Evolutionary conservation across 2,113 vertebrate genomes (phyloP).

Genomic region (Calyptommatus sinebrachiatus): DNA sequence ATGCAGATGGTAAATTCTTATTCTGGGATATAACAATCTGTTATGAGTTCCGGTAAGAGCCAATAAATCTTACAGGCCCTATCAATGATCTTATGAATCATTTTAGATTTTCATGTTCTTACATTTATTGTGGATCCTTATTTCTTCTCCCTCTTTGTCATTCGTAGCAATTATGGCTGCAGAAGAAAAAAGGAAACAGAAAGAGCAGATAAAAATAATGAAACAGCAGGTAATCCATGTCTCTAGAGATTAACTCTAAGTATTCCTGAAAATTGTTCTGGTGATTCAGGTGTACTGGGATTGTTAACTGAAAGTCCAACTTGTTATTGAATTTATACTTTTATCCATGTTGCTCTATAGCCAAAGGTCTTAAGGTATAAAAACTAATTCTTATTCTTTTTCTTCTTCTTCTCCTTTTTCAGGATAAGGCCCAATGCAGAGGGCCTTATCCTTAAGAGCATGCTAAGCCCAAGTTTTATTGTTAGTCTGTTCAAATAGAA

Average conservation of each 20-base stretch:
- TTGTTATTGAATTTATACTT: background rate
- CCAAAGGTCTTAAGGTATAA: background rate
- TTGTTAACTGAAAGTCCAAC: background rate
- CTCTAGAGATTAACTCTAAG: background rate
- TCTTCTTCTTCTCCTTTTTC: no score
- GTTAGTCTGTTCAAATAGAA: no score
- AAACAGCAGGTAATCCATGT: constrained; percentile 88
- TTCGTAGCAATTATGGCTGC: constrained; percentile 89
- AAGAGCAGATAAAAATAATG: constrained; percentile 93
- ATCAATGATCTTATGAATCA: constrained; percentile 2
- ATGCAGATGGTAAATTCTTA: no score
- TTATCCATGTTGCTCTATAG: background rate
- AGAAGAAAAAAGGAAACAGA: constrained; percentile 91
- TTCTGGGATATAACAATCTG: no score
- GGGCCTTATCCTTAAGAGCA: no score
- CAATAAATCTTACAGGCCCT: background rate
- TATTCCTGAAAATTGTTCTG: background rate
- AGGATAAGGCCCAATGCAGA: no score
- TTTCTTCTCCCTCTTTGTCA: constrained; percentile 49
- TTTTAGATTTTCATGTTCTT: constrained; percentile 15
- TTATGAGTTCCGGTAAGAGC: no score
- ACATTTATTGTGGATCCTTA: constrained; percentile 27
- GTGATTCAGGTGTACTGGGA: background rate
- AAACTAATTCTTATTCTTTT: no score
- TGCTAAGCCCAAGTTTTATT: no score